Evolutionary conservation across 2,888 invertebrate species (phyloP), one percentile per base, ranked within the genome.

Genomic region (Lithosia quadra): DNA sequence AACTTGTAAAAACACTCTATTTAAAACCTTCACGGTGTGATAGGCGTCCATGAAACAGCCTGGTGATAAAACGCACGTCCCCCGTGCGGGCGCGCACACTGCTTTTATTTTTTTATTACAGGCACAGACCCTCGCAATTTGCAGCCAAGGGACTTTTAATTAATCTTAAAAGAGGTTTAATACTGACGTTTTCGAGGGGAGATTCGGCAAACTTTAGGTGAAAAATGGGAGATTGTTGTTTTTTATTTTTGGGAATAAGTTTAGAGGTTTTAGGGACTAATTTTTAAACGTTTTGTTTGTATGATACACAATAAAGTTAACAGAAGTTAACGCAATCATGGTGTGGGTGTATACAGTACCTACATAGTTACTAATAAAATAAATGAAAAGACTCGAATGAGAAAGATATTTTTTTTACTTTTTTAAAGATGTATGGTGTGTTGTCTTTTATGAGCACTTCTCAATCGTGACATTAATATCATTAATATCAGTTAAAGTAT

Each of bases 91-190:
- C 80, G 79, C 75, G 74, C 81, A 60, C 55, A 61, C 55, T 61
- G 55, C 61, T 74, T 73, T 71, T 73, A 68, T 78, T 84, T 82
- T 85, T 81, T 49, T 61, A 36, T 43, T 49, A 36, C 8, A 39
- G 36, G 84, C 74, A 73, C 72, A 64, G 56, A 65, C 59, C 63
- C 70, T 56, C 70, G 60, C 2, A 61, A 67, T 70, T 63, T 70
- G 39, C 56, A 59, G 65, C 61, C 57, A 69, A 72, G 74, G 81
- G 74, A 70, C 65, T 78, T 77, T 77, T 84, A 80, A 80, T 84
- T 82, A 81, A 80, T 82, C 79, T 81, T 74, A 77, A 79, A 75
- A 74, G 78, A 82, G 74, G 76, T 76, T 78, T 82, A 83, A 81
- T 83, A 80, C 79, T 66, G 65, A 63, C 68, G 68, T 65, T 70